Evolutionary conservation across 2,888 invertebrate genomes (phyloP), one percentile per base, ranked within the genome.

Genomic region (Temnothorax unifasciatus): DNA sequence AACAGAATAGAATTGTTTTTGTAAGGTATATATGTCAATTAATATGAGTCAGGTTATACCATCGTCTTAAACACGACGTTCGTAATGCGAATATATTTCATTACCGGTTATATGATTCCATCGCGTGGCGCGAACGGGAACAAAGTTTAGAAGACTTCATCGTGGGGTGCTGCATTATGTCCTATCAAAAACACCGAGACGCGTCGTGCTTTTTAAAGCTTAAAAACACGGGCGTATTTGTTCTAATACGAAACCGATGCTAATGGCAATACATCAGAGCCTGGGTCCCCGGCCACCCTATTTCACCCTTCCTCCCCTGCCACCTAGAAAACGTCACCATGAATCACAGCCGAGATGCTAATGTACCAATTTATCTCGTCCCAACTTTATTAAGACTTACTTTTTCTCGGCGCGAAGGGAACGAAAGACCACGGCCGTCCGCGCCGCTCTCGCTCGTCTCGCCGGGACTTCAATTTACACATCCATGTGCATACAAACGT

Each of bases 361-460:
- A 94, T 94, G 94, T 93, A 92, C 91, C 93, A 91, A 94, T 94
- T 94, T 92, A 93, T 93, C 93, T 93, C 91, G 89, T 86, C 90
- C 83, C 84, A 64, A 85, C 87, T 88, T 92, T 90, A 92, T 92
- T 92, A 92, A 92, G 91, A 92, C 92, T 92, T 92, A 91, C 88
- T 90, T 91, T 92, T 91, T 88, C 88, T 85, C 76, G 73, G 77
- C 73, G 85, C 81, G 79, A 79, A 79, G 87, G 89, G 84, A 86
- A 77, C 73, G 74, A 82, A 71, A 81, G 79, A 75, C 44, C 64
- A 34, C 59, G 61, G 50, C 68, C 83, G 69, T 84, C 83, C 82
- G 77, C 75, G 84, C 69, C 63, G 57, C 57, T 61, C 34, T 61
- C 34, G 13, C 59, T 69, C 18, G 11, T 76, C 76, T 57, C 82